Conservation (phyloP, 2,113 vertebrate species). For the Anguilla rostrata region DNA sequence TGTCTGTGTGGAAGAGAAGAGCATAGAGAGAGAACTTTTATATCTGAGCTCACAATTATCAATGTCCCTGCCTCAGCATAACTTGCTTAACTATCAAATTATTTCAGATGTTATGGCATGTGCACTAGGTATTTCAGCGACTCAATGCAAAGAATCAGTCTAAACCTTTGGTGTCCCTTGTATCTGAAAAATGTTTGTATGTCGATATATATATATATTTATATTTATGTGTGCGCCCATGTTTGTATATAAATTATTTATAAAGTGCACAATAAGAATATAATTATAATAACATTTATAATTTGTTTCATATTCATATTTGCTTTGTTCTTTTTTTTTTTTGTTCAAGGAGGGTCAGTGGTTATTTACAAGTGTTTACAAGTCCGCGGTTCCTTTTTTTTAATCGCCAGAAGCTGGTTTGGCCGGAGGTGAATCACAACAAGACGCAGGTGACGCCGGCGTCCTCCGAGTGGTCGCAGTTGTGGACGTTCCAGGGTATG, state of each 20-base stretch:
- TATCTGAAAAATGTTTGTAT: constrained; percentile 51
- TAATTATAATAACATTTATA: constrained; percentile 51
- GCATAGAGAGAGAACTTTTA: constrained; percentile 3
- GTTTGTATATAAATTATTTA: constrained; percentile 45
- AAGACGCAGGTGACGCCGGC: constrained; percentile 78
- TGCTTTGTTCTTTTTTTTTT: constrained; percentile 43
- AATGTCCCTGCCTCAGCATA: constrained; percentile 28
- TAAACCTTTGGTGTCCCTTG: constrained; percentile 46
- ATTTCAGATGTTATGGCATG: constrained; percentile 23
- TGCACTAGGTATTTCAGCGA: constrained; percentile 44
- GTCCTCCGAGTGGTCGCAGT: constrained; percentile 93
- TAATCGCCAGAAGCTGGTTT: constrained; percentile 22
- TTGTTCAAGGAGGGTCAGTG: constrained; percentile 50
- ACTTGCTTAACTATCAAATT: constrained; percentile 36
- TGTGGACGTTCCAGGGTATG: constrained; percentile 91
- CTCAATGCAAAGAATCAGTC: constrained; percentile 27
- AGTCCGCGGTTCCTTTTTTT: constrained; percentile 43
- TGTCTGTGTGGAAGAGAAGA: constrained; percentile 9
- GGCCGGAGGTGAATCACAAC: constrained; percentile 61
- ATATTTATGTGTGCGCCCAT: constrained; percentile 30
- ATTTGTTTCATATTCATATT: constrained; percentile 42
- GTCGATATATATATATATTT: constrained; percentile 39
- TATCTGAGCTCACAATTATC: constrained; percentile 33
- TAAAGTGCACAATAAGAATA: constrained; percentile 79
- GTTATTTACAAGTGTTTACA: constrained; percentile 76